A percentile compares a stretch with the other conserved stretches of the same genome.
Evolutionary conservation across 35 echinoderm and acorn worm genomes (phyloP).

Genomic region (Lytechinus variegatus): DNA sequence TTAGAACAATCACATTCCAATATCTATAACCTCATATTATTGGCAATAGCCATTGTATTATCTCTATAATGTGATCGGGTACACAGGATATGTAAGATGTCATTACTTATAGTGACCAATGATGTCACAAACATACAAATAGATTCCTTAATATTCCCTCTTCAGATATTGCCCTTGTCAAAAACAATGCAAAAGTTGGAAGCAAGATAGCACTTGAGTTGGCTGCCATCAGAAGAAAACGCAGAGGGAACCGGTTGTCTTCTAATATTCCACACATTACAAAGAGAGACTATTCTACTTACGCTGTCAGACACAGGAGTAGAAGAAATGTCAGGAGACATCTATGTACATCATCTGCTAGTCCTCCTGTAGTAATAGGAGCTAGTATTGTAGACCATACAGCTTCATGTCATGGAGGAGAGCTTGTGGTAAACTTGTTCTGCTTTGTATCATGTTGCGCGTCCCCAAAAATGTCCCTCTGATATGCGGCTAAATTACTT

Average conservation of each 20-base stretch:
- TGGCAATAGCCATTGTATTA: too few relatives aligned
- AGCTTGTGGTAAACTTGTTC: background rate
- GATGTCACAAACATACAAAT: too few relatives aligned
- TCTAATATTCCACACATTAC: background rate
- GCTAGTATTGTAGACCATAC: conserved; percentile 85
- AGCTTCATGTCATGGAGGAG: background rate
- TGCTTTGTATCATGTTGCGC: background rate
- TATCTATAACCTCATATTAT: too few relatives aligned
- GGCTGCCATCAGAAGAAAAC: conserved; percentile 52
- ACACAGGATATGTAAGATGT: too few relatives aligned
- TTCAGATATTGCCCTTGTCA: conserved; percentile 78
- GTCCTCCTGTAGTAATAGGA: conserved; percentile 86
- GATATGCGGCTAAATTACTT: too few relatives aligned
- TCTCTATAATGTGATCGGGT: too few relatives aligned
- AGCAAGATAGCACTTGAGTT: conserved; percentile 87
- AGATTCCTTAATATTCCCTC: background rate
- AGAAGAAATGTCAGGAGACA: conserved; percentile 13
- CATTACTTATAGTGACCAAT: too few relatives aligned
- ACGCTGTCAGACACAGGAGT: background rate
- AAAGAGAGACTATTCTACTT: background rate
- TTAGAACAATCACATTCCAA: too few relatives aligned
- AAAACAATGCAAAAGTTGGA: conserved; percentile 91
- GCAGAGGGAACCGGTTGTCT: background rate
- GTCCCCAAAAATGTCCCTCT: too few relatives aligned
- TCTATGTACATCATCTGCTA: conserved; percentile 10